Evolutionary conservation across 2,797 vertebrate genomes (phyloP).

Genomic region (Poeciliopsis turneri): DNA sequence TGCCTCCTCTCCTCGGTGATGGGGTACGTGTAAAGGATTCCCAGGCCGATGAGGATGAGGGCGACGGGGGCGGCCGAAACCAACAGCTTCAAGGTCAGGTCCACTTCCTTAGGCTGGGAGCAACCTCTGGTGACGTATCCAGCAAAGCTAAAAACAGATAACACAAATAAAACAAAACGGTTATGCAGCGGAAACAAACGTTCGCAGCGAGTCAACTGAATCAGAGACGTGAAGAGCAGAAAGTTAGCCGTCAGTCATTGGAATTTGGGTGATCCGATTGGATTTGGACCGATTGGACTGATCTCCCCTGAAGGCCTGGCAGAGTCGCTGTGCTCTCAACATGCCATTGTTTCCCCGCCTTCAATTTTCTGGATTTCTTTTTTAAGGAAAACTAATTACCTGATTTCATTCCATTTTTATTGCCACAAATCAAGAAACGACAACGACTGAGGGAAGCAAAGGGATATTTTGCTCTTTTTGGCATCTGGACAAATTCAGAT

Average conservation of each 20-base stretch:
- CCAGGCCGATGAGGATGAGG: conserved; percentile 89
- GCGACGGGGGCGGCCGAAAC: conserved; percentile 87
- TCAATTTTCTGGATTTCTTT: not conserved
- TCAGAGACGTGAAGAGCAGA: not conserved
- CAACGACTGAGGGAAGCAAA: not conserved
- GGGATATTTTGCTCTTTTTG: not conserved
- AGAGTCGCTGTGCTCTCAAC: not conserved
- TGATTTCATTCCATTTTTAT: not conserved
- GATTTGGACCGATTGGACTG: not conserved
- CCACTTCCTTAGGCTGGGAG: conserved; percentile 85
- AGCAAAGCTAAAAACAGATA: conserved; percentile 83
- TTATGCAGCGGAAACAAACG: not conserved
- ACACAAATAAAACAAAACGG: not conserved
- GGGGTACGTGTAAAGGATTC: conserved; percentile 90
- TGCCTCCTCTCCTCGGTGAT: conserved; percentile 88
- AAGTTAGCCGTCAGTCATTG: not conserved
- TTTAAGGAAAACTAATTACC: too few species aligned
- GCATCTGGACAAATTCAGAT: not conserved
- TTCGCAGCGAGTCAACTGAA: not conserved
- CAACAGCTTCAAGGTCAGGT: conserved; percentile 90
- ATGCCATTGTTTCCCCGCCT: not conserved
- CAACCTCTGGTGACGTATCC: conserved; percentile 91
- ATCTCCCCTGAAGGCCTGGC: not conserved
- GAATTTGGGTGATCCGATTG: conserved; percentile 42
- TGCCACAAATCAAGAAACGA: not conserved